Evolutionary conservation across 2,888 invertebrate genomes (phyloP).

Genomic region (Phymatocera aterrima): DNA sequence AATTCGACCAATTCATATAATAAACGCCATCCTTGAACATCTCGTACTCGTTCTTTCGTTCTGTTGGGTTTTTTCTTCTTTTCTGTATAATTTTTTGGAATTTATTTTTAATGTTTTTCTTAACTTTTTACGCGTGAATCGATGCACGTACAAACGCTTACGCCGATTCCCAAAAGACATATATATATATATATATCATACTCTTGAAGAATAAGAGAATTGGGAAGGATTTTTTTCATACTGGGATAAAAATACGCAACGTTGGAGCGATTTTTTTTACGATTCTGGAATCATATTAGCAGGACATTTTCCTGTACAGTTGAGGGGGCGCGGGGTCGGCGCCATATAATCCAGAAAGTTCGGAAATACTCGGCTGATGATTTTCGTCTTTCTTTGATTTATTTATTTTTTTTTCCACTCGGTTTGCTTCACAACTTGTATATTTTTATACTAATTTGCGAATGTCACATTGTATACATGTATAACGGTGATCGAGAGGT

Average conservation of each 20-base stretch:
- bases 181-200: no score
- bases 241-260: no score
- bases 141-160: no score
- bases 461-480: background rate
- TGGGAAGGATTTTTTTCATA: no score
- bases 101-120: background rate
- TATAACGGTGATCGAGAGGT: background rate
- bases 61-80: background rate
- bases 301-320: background rate
- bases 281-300: constrained; percentile 21
- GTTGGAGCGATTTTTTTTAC: constrained; percentile 22
- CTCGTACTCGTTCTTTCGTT: background rate
- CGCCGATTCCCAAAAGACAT: no score
- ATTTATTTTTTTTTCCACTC: background rate
- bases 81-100: background rate
- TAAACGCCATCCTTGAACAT: background rate
- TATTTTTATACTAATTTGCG: background rate
- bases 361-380: background rate
- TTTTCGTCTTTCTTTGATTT: background rate
- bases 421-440: no score
- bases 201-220: no score
- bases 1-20: background rate
- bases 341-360: no score
- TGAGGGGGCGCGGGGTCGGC: no score
- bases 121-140: background rate